Percentiles rank a stretch among this genome's conserved stretches.
Conservation (phyloP, 2,797 vertebrate species). For the Chaunax sp. region DNA sequence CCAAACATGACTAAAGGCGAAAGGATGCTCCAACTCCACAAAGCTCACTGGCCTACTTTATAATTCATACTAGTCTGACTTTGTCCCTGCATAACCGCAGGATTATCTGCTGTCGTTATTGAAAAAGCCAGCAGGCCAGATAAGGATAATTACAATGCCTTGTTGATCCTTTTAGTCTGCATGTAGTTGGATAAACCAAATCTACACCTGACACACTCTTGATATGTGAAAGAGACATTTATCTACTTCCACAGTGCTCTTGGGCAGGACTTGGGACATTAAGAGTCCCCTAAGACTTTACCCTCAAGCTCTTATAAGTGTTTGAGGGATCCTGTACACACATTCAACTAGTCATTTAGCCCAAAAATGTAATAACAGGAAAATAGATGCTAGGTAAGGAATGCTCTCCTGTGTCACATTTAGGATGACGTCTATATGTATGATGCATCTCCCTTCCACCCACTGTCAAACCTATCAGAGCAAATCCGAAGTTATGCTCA, state of each 20-base stretch:
- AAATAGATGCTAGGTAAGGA: background rate
- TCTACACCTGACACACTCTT: constrained; percentile 32
- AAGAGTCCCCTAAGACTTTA: constrained; percentile 1
- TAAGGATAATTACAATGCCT: constrained; percentile 61
- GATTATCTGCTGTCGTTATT: constrained; percentile 53
- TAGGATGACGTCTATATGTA: constrained; percentile 19
- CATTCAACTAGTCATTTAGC: constrained; percentile 5
- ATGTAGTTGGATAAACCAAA: constrained; percentile 43
- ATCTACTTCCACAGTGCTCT: constrained; percentile 23
- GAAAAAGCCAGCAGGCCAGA: constrained; percentile 64
- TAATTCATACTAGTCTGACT: constrained; percentile 55
- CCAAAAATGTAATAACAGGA: constrained; percentile 18
- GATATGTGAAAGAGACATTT: constrained; percentile 18
- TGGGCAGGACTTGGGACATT: background rate
- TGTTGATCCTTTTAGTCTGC: constrained; percentile 62
- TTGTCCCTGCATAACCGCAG: constrained; percentile 50
- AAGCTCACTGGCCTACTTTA: constrained; percentile 42
- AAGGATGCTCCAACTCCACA: constrained; percentile 30
- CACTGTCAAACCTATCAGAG: constrained; percentile 37
- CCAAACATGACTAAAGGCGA: constrained; percentile 35
- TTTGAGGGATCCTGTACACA: background rate
- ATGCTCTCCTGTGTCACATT: constrained; percentile 9
- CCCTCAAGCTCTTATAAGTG: background rate
- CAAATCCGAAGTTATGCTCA: constrained; percentile 44
- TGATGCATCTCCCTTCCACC: constrained; percentile 44